Conservation (phyloP, 35 echinoderm and acorn worm species). For the Nesometra sesokonis region DNA sequence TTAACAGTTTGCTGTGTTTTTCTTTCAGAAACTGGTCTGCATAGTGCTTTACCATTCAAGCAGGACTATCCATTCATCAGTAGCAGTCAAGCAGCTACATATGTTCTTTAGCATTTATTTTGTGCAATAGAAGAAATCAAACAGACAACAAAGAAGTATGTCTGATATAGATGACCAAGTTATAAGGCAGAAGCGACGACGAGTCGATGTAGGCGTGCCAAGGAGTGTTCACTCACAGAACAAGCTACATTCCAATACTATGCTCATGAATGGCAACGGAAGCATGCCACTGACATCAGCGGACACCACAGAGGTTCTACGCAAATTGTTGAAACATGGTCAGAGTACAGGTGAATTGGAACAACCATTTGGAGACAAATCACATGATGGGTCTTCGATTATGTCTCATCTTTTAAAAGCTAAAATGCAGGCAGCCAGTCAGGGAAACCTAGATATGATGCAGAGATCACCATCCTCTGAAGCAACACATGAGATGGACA, state of each 20-base stretch:
- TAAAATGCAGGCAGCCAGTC: neutral
- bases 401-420: constrained; percentile 17
- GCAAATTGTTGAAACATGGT: constrained; percentile 32
- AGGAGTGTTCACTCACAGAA: constrained; percentile 15
- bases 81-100: neutral
- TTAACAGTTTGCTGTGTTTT: neutral
- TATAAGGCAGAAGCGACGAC: constrained; percentile 48
- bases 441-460: neutral
- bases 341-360: neutral
- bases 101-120: neutral
- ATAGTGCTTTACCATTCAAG: neutral
- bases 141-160: constrained; percentile 23
- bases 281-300: constrained; percentile 7
- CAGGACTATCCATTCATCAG: neutral
- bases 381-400: neutral
- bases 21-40: neutral
- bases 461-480: neutral
- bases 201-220: constrained; percentile 59
- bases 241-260: neutral
- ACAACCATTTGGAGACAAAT: neutral
- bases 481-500: neutral
- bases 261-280: constrained; percentile 32
- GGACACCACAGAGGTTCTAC: constrained; percentile 45
- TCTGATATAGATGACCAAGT: constrained; percentile 45
- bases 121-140: neutral